Conservation (phyloP, 1,140 invertebrate genomes). For the Drosophila malerkotliana region DNA sequence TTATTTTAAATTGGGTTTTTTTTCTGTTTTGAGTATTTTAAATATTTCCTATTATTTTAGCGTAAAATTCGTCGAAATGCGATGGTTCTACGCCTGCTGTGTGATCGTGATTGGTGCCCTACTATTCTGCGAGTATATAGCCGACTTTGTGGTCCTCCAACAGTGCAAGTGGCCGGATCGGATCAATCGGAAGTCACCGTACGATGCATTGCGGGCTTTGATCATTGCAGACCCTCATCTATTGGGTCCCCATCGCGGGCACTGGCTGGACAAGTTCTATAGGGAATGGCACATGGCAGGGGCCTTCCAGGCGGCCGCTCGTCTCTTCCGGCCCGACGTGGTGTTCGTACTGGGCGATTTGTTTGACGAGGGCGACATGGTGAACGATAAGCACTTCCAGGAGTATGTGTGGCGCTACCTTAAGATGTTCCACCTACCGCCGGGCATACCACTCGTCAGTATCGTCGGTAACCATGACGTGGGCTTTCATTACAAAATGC, state of each 20-base stretch:
- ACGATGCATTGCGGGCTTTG: constrained; percentile 86
- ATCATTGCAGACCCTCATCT: constrained; percentile 97
- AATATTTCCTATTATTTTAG: background rate
- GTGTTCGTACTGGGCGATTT: constrained; percentile 98
- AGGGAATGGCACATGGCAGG: constrained; percentile 99
- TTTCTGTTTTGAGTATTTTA: too few relatives aligned
- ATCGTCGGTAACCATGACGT: constrained; percentile 98
- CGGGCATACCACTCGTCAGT: constrained; percentile 89
- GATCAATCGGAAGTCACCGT: constrained; percentile 56
- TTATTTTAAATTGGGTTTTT: too few relatives aligned
- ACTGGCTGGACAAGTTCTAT: constrained; percentile 98
- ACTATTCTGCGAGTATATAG: constrained; percentile 73
- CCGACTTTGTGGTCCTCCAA: constrained; percentile 68
- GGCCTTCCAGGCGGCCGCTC: constrained; percentile 94
- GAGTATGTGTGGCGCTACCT: constrained; percentile 92
- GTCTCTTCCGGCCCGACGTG: constrained; percentile 93
- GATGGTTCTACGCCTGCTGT: constrained; percentile 68
- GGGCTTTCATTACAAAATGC: constrained; percentile 97
- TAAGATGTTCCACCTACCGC: constrained; percentile 90
- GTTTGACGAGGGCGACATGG: constrained; percentile 98
- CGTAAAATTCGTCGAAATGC: constrained; percentile 31
- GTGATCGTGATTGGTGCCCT: constrained; percentile 65
- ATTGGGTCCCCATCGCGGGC: constrained; percentile 92
- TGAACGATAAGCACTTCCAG: constrained; percentile 90
- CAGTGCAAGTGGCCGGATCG: constrained; percentile 69